These are phyloP conservation scores for Gordius sp. DNA, from an alignment of 2,888 invertebrate genomes.

Conservation along the genomic window DNA sequence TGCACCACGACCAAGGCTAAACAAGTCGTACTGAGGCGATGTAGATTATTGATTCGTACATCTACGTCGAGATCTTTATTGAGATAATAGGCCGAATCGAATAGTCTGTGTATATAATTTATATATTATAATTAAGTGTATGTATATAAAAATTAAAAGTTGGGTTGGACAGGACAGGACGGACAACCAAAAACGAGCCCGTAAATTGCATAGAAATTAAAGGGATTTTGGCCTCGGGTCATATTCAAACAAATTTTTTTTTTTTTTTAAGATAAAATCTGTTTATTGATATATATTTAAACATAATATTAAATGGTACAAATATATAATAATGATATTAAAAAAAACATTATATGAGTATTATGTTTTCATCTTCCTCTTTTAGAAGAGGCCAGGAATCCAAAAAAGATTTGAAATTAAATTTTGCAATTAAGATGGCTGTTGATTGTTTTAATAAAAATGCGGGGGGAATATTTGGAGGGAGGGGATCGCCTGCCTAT, in stretches of 20 bases:
- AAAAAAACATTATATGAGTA: too few species aligned
- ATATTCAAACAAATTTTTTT: background rate
- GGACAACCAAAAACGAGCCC: background rate
- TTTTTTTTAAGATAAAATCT: too few species aligned
- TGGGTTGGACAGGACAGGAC: background rate
- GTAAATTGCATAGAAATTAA: background rate
- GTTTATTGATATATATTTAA: too few species aligned
- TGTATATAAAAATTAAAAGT: background rate
- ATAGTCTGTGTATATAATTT: background rate
- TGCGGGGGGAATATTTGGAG: too few species aligned
- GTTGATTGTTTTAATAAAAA: too few species aligned
- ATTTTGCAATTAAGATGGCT: too few species aligned
- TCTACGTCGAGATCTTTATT: background rate
- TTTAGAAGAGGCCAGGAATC: too few species aligned
- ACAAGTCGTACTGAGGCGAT: background rate
- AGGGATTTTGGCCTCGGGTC: background rate
- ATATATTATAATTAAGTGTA: background rate
- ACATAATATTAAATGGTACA: too few species aligned
- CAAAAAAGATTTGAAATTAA: too few species aligned
- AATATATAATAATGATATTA: too few species aligned
- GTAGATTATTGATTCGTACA: background rate
- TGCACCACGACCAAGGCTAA: background rate
- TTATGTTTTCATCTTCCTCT: too few species aligned
- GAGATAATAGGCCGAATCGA: background rate
- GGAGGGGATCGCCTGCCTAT: too few species aligned